A percentile compares a stretch with the other conserved stretches of the same genome.
These are phyloP conservation scores for Neoitamus cyanurus DNA, from an alignment of 2,888 invertebrate species.

Conservation along the genomic window DNA sequence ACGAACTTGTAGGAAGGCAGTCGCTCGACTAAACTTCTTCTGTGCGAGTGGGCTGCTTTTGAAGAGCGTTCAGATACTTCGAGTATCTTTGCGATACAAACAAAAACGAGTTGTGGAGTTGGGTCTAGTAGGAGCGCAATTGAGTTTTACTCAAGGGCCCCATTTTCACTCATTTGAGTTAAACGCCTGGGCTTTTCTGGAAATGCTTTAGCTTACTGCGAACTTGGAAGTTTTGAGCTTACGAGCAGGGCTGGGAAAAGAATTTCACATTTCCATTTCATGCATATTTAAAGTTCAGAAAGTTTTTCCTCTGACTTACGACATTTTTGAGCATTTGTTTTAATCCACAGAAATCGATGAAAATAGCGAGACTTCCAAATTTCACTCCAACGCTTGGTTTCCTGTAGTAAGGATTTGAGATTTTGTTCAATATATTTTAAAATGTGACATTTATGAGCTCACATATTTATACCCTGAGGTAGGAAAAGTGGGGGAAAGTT, in stretches of 20 bases:
- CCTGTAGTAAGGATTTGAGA: too few relatives aligned
- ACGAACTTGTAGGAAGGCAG: background rate
- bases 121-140: background rate
- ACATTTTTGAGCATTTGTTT: too few relatives aligned
- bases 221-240: background rate
- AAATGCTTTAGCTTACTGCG: background rate
- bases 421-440: too few relatives aligned
- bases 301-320: too few relatives aligned
- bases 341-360: too few relatives aligned
- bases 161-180: background rate
- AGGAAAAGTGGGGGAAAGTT: too few relatives aligned
- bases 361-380: too few relatives aligned
- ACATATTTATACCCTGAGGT: too few relatives aligned
- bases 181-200: background rate
- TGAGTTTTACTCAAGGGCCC: background rate
- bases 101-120: background rate
- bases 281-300: too few relatives aligned
- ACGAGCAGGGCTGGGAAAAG: background rate
- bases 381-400: too few relatives aligned
- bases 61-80: conserved; percentile 1
- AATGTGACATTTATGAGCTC: too few relatives aligned
- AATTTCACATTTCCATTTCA: background rate
- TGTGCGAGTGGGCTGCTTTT: background rate
- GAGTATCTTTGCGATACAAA: background rate
- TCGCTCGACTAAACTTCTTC: conserved; percentile 6